Evolutionary conservation across 2,797 vertebrate species (phyloP).

Genomic region (Eutrigla gurnardus): DNA sequence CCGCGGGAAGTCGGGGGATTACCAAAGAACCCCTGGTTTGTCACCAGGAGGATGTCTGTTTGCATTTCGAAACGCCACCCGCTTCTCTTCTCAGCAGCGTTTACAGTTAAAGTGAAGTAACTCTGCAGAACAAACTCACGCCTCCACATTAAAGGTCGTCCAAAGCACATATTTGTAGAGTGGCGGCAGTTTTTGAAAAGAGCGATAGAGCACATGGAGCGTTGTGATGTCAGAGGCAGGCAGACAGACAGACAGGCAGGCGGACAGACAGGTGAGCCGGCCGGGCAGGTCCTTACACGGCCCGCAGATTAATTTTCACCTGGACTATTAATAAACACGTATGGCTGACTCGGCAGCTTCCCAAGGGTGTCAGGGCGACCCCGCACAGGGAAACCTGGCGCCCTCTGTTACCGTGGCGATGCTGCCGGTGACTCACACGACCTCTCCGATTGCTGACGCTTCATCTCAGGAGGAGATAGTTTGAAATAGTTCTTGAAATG

Average conservation of each 20-base stretch:
- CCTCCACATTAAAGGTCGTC: slow-evolving; percentile 2
- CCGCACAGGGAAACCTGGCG: slow-evolving; percentile 21
- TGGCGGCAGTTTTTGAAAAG: background rate
- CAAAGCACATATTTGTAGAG: slow-evolving; percentile 25
- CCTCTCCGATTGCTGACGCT: background rate
- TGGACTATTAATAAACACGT: slow-evolving; percentile 57
- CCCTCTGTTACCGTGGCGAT: slow-evolving; percentile 36
- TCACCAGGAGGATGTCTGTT: background rate
- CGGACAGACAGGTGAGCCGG: too few relatives aligned
- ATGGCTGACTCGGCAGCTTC: slow-evolving; percentile 39
- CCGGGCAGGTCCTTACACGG: slow-evolving; percentile 20
- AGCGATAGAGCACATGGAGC: slow-evolving; percentile 19
- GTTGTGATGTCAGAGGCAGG: background rate
- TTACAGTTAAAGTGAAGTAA: background rate
- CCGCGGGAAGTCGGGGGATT: slow-evolving; percentile 26
- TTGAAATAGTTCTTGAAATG: background rate
- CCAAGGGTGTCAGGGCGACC: slow-evolving; percentile 39
- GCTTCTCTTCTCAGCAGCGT: background rate
- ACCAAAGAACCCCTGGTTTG: background rate
- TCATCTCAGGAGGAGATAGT: background rate
- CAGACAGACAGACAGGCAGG: background rate
- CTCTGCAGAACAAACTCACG: background rate
- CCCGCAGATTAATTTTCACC: slow-evolving; percentile 61
- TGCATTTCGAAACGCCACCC: slow-evolving; percentile 9
- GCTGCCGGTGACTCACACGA: slow-evolving; percentile 3